Base-by-base conservation (phyloP, 2,797 vertebrate species). In the Periophthalmus magnuspinnatus region DNA sequence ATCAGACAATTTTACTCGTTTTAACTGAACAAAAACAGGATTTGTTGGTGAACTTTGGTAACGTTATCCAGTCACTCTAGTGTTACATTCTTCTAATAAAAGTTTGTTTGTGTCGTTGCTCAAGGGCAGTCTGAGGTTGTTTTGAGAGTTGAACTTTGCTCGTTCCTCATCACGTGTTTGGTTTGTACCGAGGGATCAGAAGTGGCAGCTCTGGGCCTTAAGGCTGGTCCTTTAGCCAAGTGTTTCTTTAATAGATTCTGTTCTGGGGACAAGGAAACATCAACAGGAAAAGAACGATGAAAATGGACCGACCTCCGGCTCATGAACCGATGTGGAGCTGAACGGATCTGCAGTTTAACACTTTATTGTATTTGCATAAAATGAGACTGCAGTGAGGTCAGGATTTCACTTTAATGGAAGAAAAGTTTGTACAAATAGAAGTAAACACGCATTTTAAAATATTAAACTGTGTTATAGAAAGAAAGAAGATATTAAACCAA, bases 131-230 rank as follows among this genome's bases (percentile, higher is more conserved):
- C 65, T 66, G 64, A 61, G 65, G 65, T 47, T 79, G 81, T 70
- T 84, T 36, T 34, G 63, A 63, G 68, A 84, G 55, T 55, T 34
- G 6, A 22, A 34, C 70, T 70, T 79, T 81, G 72, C 81, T 84
- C 79, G 80, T 85, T 65, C 48, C 76, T 67, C 19, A 45, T 80
- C 82, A 74, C 64, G 67, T 75, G 70, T 62, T 24, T 65, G 4
- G 3, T 22, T 50, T 17, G 69, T 71, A 68, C 67, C 67, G 71
- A 65, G 77, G 78, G 78, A 88, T 78, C 78, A 65, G 70, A 85
- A 79, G 70, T 65, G 68, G 21, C 70, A 81, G 72, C 75, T 71
- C 71, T 56, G 69, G 78, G 79, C 80, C 79, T 77, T 41, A 82
- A 48, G 22, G 10, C 66, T 68, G 67, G 55, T 70, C 48, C 19